Evolutionary conservation across 64 coral and sea anemone genomes (phyloP), one percentile per base, ranked within the genome.

Genomic region (Platygyra sinensis): DNA sequence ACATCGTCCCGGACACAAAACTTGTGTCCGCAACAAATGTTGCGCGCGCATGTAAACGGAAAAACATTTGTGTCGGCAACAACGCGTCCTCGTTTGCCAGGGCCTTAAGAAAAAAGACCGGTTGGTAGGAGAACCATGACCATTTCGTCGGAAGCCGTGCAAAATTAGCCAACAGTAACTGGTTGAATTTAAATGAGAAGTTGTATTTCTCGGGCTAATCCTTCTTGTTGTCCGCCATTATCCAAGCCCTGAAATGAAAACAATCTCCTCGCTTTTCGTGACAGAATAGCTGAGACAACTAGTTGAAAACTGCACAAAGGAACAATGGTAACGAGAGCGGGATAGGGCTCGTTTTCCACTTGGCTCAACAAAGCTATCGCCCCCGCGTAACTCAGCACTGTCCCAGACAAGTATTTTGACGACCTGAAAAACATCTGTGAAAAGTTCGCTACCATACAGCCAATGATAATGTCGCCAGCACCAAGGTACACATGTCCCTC

Each of bases 361-460:
- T 60, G 38, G 77, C 80, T 74, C 25, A 90, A 30, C 10, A 73
- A 72, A 18, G 89, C 89, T 33, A 90, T 83, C 8, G 89, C 79
- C 19, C 83, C 0, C 12, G 89, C 69, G 65, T 82, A 90, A 60
- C 78, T 90, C 2, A 19, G 59, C n/a, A 90, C 89, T 14, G 80
- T 61, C 11, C 50, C 89, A 60, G 89, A 57, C 29, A 90, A 72
- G 64, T 74, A 81, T 69, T 55, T 82, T 55, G 59, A 72, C 73
- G 89, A 90, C 28, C 59, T 74, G 19, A 90, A 83, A 75, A 90
- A 90, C 80, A 74, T 82, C 69, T 90, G 78, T 61, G 89, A 73
- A 83, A 91, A 91, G 29, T 91, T 91, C 31, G 89, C 67, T 5
- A 91, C 89, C 3, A 91, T 29, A 20, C 79, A 91, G 10, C 89